Evolutionary conservation across 2,888 invertebrate species (phyloP), one percentile per base, ranked within the genome.

Genomic region (Rotaria magnacalcarata): DNA sequence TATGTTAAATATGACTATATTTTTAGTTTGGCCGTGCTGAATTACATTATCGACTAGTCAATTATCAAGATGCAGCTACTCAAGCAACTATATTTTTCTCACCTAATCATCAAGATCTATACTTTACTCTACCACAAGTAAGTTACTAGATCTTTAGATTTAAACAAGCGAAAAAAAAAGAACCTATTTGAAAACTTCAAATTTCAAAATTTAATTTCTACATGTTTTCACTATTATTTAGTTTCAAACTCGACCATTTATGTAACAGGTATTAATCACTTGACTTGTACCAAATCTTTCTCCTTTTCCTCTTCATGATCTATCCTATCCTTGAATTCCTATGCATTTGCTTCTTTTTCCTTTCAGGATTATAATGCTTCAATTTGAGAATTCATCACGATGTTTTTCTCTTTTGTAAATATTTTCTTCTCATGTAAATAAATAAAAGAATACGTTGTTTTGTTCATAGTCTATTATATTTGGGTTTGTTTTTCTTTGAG

Each of bases 1-100:
- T 34, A 34, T 34, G 34, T 34, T 1, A 34, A 34, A 34, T 34
- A 34, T 16, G 7, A n/a, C 85, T 85, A n/a, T 16, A 47, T 34
- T 88, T 88, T n/a, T 88, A 90, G 90, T 90, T 89, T 88, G 90
- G 89, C 10, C 88, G 89, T 58, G 88, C 89, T 24, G 90, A 90
- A 86, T 86, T 90, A 50, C 90, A 89, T 87, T 89, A 90, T 86
- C 88, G 90, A 58, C 88, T 90, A 41, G 90, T 90, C 11, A 89
- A 90, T 88, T 88, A 88, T 88, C 86, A 89, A 16, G 90, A 90
- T 87, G 89, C 89, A 24, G 89, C 88, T 52, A 87, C 88, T 5
- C 90, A 90, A 87, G 89, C 90, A 10, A 88, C 89, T 88, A 88
- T 88, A 27, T 88, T 89, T 67, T 89, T 90, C 34, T 88, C 89